A percentile compares a stretch with the other conserved stretches of the same genome.
Conservation (phyloP, 2,797 vertebrate genomes). For the Lacerta bilineata region DNA sequence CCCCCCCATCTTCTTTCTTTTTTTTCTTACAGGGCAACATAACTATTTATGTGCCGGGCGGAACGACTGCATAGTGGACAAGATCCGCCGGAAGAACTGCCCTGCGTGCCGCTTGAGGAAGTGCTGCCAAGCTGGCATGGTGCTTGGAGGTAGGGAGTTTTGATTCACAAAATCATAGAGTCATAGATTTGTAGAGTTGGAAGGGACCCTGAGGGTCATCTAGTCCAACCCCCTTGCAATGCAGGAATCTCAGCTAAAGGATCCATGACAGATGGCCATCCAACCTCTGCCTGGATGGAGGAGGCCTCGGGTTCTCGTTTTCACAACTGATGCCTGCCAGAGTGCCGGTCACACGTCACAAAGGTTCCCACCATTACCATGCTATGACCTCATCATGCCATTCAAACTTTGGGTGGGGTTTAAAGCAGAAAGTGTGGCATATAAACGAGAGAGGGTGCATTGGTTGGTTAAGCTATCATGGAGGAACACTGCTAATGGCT, state of each 20-base stretch:
- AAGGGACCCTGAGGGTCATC: no score
- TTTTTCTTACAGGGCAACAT: conserved; percentile 88
- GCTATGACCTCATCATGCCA: background rate
- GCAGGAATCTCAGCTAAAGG: no score
- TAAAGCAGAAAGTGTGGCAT: background rate
- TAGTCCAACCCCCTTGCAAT: no score
- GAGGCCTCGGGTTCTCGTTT: no score
- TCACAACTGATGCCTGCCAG: no score
- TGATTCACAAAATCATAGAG: background rate
- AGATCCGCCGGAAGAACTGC: conserved; percentile 98
- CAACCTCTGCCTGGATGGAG: no score
- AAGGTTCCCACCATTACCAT: background rate
- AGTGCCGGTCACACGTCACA: background rate
- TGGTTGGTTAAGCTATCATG: background rate
- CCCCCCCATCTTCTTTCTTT: background rate
- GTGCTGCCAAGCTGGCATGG: conserved; percentile 98
- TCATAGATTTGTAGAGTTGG: no score
- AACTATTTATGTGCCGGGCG: conserved; percentile 97
- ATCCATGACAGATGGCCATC: no score
- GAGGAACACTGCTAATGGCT: background rate
- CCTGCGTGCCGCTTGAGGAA: conserved; percentile 96
- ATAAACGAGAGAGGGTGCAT: background rate
- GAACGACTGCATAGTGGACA: conserved; percentile 99
- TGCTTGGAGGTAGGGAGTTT: conserved; percentile 91
- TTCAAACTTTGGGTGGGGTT: background rate